Conservation (phyloP, 2,888 invertebrate genomes). For the Capitulum mitella region DNA sequence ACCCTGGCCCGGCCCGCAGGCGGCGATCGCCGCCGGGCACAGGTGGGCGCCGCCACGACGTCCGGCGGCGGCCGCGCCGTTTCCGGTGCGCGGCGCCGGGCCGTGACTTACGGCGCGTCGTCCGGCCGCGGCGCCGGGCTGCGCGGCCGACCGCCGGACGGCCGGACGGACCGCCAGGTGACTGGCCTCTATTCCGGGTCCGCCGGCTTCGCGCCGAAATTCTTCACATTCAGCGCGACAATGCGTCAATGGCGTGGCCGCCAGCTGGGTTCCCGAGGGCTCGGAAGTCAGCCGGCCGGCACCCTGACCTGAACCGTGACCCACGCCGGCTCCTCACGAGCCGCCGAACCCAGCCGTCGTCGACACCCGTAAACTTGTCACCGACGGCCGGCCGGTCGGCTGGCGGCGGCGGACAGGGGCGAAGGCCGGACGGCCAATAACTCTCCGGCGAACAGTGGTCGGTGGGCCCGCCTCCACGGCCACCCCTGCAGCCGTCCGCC, state of each 20-base stretch:
- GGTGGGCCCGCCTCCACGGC: not conserved
- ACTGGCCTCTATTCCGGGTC: slow-evolving; percentile 6
- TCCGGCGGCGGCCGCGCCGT: not conserved
- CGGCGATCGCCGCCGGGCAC: not conserved
- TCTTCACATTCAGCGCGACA: slow-evolving; percentile 6
- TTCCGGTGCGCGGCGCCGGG: not conserved
- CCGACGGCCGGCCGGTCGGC: too few species aligned
- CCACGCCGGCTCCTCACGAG: too few species aligned
- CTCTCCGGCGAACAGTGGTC: not conserved
- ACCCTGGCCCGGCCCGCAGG: not conserved
- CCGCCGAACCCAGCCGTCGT: too few species aligned
- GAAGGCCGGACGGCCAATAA: not conserved
- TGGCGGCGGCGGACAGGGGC: not conserved
- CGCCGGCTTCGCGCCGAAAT: not conserved
- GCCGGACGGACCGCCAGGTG: not conserved
- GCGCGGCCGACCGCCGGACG: not conserved
- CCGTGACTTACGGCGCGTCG: not conserved
- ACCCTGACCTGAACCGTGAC: too few species aligned
- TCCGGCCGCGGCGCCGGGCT: not conserved
- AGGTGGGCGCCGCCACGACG: not conserved
- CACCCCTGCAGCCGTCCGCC: not conserved
- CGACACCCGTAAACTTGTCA: too few species aligned
- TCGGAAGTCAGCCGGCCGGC: too few species aligned
- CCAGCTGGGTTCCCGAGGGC: not conserved
- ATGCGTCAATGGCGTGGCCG: not conserved